Base-by-base conservation (phyloP, 1,140 invertebrate species). In the Euura lappo region DNA sequence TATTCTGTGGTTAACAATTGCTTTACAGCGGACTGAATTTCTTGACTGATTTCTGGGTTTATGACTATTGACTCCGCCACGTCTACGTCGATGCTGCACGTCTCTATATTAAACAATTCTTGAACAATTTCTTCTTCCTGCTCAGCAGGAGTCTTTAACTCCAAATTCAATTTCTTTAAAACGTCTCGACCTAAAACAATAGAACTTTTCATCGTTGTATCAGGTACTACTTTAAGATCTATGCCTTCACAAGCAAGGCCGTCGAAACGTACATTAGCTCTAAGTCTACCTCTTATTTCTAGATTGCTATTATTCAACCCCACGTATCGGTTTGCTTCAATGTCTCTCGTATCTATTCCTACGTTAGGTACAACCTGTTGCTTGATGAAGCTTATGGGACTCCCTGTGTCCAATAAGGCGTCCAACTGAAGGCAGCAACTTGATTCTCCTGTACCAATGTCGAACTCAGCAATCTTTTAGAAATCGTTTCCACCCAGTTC, bases 161-260 rank as follows among this genome's bases (percentile, higher is more conserved):
- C 60, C 5, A 71, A 60, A 1, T 44, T 44, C 8, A 71, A 71
- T 46, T 6, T n/a, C n/a, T 60, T 72, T 65, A 75, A 44, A 68
- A 77, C 71, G 47, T 79, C 75, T 42, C 77, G 67, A 47, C 76
- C 76, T 44, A 79, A 70, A 6, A 78, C 28, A n/a, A 51, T 51
- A 10, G 64, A 13, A 42, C 68, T 72, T 44, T 44, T 70, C 76
- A 75, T 77, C 8, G 77, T 74, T 3, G 28, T 8, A 68, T 76
- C 66, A 2, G 65, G 70, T n/a, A 77, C 77, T 51, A 79, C 72
- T n/a, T 71, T 6, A 47, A 79, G 68, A 10, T 65, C 71, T 68
- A 77, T 47, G 43, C 51, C 13, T 65, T 74, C 28, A 42, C 47
- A 66, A 46, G 4, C 4, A 45, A 45, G 11, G 13, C 44, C 13